Percentiles rank a stretch among this genome's conserved stretches.
Evolutionary conservation across 2,797 vertebrate species (phyloP).

Genomic region (Spondyliosoma cantharus): DNA sequence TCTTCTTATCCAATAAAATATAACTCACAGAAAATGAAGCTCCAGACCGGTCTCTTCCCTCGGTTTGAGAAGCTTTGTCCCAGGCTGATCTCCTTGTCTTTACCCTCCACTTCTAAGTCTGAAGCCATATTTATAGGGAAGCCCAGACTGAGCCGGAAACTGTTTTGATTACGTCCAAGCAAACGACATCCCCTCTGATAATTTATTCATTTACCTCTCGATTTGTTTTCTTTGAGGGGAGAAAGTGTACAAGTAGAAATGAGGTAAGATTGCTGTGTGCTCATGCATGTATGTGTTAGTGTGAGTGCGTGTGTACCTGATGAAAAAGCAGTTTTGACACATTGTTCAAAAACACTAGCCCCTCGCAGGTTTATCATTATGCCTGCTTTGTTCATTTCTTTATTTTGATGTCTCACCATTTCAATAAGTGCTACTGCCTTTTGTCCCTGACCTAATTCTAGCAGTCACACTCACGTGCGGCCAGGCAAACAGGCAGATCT

Average conservation of each 20-base stretch:
- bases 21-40: conserved; percentile 55
- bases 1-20: conserved; percentile 4
- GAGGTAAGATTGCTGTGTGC: conserved; percentile 61
- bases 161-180: conserved; percentile 78
- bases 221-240: conserved; percentile 66
- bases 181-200: conserved; percentile 64
- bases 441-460: conserved; percentile 88
- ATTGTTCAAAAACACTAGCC: conserved; percentile 79
- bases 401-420: conserved; percentile 78
- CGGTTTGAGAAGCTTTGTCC: conserved; percentile 34
- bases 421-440: conserved; percentile 77
- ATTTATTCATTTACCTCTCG: conserved; percentile 63
- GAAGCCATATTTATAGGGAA: conserved; percentile 82
- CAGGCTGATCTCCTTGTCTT: conserved; percentile 58
- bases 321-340: conserved; percentile 75
- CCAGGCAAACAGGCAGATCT: conserved; percentile 50
- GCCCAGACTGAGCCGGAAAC: conserved; percentile 75
- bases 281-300: conserved; percentile 35
- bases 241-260: conserved; percentile 63
- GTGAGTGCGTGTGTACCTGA: conserved; percentile 49
- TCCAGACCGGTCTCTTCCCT: conserved; percentile 24
- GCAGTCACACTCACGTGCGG: conserved; percentile 77
- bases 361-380: conserved; percentile 77
- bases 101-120: conserved; percentile 42
- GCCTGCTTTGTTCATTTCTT: conserved; percentile 75